These are phyloP conservation scores for Stomorhina lunata DNA, from an alignment of 2,888 invertebrate species.

Conservation along the genomic window DNA sequence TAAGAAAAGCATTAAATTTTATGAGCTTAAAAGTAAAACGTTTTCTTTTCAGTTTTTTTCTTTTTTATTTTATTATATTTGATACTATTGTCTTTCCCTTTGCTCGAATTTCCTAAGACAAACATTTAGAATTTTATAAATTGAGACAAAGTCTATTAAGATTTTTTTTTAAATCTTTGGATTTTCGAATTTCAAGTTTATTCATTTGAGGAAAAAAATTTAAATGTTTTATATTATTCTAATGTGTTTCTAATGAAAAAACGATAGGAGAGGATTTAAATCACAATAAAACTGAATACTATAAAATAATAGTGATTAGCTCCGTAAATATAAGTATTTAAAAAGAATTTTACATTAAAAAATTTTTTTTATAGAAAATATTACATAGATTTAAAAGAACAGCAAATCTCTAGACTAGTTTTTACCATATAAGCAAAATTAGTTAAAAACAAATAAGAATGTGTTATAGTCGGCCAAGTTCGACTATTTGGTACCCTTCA, in stretches of 20 bases:
- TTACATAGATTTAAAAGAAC: too few species aligned
- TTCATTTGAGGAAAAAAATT: background rate
- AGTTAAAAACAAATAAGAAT: too few species aligned
- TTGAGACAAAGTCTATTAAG: slow-evolving; percentile 14
- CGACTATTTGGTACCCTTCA: too few species aligned
- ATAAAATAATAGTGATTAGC: slow-evolving; percentile 18
- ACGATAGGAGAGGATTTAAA: slow-evolving; percentile 9
- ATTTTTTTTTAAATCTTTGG: background rate
- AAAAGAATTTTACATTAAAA: too few species aligned
- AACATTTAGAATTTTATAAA: slow-evolving; percentile 48
- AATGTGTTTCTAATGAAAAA: slow-evolving; percentile 21
- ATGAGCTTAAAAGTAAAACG: slow-evolving; percentile 65
- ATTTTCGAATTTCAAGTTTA: background rate
- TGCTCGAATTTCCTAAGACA: slow-evolving; percentile 29
- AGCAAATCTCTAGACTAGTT: too few species aligned
- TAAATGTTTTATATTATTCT: slow-evolving; percentile 35
- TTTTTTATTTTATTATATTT: background rate
- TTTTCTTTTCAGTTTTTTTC: slow-evolving; percentile 26
- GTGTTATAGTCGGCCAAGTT: too few species aligned
- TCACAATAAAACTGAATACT: background rate
- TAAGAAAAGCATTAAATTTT: slow-evolving; percentile 65
- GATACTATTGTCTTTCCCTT: slow-evolving; percentile 14
- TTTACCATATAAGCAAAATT: too few species aligned
- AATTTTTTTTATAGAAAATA: too few species aligned
- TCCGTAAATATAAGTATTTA: background rate